Base-by-base conservation (phyloP, 2,113 vertebrate genomes). In the Scytalopus superciliaris region DNA sequence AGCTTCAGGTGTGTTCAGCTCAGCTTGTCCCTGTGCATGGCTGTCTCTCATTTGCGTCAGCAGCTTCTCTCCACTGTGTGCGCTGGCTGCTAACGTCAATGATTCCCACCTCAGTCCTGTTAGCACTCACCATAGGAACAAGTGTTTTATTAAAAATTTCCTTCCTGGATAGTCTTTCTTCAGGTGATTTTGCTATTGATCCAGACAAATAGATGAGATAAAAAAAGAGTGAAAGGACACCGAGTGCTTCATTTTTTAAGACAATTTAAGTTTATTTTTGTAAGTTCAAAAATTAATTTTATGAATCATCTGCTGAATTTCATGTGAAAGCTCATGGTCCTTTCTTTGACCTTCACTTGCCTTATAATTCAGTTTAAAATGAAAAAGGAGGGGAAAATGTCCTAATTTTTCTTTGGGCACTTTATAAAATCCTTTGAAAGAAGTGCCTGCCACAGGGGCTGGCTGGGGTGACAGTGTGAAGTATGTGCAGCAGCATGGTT, bases 381-480 rank as follows among this genome's bases (percentile, higher is more conserved):
- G 39, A 82, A 47, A 79, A 73, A 24, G 21, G 25, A 93, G 25
- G 16, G n/a, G 13, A 1, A 83, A 83, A 79, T 10, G 13, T 25
- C 44, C 35, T 47, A 9, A 5, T 44, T 89, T 73, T 69, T 42
- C 15, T 86, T 76, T 9, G 12, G 12, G 9, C 1, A 9, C 0
- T 1, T 42, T 15, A 27, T 28, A 72, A 87, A 82, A 60, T 31
- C n/a, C 14, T 40, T 87, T 52, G 14, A 24, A 44, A 88, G 49
- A 47, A 18, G 22, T 23, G 14, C 22, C n/a, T 76, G 45, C 19
- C 55, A 22, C 18, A 53, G 53, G 24, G 33, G 5, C 7, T 6
- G 1, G 30, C 47, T 0, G 1, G 42, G 2, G 0, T 64, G 30
- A 19, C 19, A 33, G 6, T 0, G 1, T 16, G 27, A 68, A 52